phyloP scores from a whole-genome alignment of 2,888 invertebrate species.

The Lasioglossum leucozonium region DNA sequence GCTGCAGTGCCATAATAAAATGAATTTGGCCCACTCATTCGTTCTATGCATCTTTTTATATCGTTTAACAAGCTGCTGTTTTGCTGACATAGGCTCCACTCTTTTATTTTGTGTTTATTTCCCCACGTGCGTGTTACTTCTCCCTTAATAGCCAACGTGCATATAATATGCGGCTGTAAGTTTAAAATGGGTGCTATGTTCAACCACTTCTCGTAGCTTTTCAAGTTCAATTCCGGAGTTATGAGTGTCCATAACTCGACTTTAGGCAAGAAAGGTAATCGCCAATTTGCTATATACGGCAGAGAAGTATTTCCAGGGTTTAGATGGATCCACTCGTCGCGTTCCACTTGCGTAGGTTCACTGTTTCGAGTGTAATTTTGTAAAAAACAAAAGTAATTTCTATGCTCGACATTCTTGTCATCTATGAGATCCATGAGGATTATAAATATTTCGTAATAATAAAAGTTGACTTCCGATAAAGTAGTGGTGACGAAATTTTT shows the following conservation, averaged over 20 bases:
- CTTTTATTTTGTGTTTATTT: constrained; percentile 39
- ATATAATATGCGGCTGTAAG: constrained; percentile 84
- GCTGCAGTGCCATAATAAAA: constrained; percentile 80
- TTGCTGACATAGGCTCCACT: constrained; percentile 72
- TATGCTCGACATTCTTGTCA: constrained; percentile 72
- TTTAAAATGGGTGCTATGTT: constrained; percentile 81
- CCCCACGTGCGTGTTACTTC: constrained; percentile 79
- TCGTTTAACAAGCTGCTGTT: constrained; percentile 74
- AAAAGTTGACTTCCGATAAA: constrained; percentile 81
- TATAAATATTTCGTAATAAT: constrained; percentile 86
- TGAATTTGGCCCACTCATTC: constrained; percentile 71
- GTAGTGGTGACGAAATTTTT: constrained; percentile 52
- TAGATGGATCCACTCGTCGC: constrained; percentile 85
- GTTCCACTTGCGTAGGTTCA: constrained; percentile 84
- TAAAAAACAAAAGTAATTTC: constrained; percentile 76
- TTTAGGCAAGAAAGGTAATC: constrained; percentile 85
- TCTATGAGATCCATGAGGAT: constrained; percentile 83
- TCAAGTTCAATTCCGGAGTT: constrained; percentile 85
- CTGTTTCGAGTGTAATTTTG: constrained; percentile 80
- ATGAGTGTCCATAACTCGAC: constrained; percentile 85
- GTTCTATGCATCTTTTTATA: constrained; percentile 76
- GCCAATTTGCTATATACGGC: constrained; percentile 84
- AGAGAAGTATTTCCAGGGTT: constrained; percentile 83
- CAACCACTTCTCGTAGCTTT: constrained; percentile 85
- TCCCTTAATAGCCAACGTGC: constrained; percentile 85